These are phyloP conservation scores for Endotricha flammealis DNA, from an alignment of 2,888 invertebrate species.

Conservation along the genomic window DNA sequence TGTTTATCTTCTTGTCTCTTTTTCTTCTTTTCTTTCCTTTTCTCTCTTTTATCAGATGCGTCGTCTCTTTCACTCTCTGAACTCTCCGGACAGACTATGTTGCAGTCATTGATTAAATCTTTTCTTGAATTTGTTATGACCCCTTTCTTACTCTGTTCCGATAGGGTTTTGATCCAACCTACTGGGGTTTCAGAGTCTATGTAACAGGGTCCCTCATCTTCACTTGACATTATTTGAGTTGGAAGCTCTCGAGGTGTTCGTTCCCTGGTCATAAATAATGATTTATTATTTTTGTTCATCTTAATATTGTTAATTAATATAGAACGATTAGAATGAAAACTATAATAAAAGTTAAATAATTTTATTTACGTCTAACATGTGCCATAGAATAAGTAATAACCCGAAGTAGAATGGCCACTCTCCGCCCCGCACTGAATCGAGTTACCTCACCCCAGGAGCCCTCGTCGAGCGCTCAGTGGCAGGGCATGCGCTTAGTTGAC, in stretches of 20 bases:
- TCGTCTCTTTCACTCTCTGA: constrained; percentile 42
- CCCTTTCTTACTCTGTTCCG: constrained; percentile 55
- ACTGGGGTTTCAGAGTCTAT: constrained; percentile 65
- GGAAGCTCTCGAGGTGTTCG: constrained; percentile 76
- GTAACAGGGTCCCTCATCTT: constrained; percentile 70
- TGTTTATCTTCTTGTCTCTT: constrained; percentile 30
- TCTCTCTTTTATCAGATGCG: constrained; percentile 30
- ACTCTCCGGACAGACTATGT: constrained; percentile 55
- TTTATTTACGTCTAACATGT: too few species aligned
- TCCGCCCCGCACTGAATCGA: too few species aligned
- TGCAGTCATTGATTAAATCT: constrained; percentile 68
- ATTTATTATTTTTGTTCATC: too few species aligned
- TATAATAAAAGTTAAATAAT: too few species aligned
- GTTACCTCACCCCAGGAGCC: too few species aligned
- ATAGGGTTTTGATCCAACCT: constrained; percentile 65
- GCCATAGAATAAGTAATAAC: too few species aligned
- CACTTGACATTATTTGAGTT: constrained; percentile 59
- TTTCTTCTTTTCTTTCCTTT: constrained; percentile 30
- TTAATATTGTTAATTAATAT: too few species aligned
- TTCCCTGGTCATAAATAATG: constrained; percentile 61
- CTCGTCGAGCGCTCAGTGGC: too few species aligned
- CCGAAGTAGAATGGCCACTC: too few species aligned
- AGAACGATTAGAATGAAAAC: too few species aligned
- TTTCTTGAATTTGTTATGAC: constrained; percentile 64
- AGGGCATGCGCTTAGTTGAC: too few species aligned